Percentiles rank a stretch among this genome's conserved stretches.
phyloP scores from a whole-genome alignment of 2,888 invertebrate genomes.

The Clepsis dumicolana region DNA sequence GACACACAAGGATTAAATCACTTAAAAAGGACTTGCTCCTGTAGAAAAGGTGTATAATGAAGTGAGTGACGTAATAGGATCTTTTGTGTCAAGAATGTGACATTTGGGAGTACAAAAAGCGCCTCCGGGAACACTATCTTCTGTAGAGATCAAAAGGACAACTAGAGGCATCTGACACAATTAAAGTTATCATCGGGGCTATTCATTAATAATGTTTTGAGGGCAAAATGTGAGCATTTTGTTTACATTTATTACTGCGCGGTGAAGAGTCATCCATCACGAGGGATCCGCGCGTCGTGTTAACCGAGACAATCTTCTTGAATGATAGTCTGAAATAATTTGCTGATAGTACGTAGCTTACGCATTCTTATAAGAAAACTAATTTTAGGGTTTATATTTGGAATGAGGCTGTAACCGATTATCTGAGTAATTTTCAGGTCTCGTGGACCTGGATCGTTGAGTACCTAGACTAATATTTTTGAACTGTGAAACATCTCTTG shows the following conservation, averaged over 20 bases:
- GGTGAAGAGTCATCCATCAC: slow-evolving; percentile 80
- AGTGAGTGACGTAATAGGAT: slow-evolving; percentile 50
- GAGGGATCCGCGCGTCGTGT: slow-evolving; percentile 65
- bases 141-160: slow-evolving; percentile 65
- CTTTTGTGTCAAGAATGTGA: slow-evolving; percentile 60
- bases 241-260: slow-evolving; percentile 84
- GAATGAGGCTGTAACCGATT: no score
- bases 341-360: background rate
- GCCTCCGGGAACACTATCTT: slow-evolving; percentile 58
- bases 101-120: slow-evolving; percentile 59
- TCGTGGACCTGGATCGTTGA: no score
- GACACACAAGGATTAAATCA: background rate
- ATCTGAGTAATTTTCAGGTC: no score
- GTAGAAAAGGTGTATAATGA: slow-evolving; percentile 46
- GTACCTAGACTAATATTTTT: no score
- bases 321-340: slow-evolving; percentile 50
- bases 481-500: no score
- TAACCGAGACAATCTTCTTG: slow-evolving; percentile 53
- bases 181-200: slow-evolving; percentile 73
- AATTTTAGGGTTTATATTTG: background rate
- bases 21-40: slow-evolving; percentile 37
- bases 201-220: slow-evolving; percentile 77
- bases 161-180: slow-evolving; percentile 70
- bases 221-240: slow-evolving; percentile 76
- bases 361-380: background rate